Conservation (phyloP, 2,888 invertebrate genomes). For the Pseudococcus longispinus region DNA sequence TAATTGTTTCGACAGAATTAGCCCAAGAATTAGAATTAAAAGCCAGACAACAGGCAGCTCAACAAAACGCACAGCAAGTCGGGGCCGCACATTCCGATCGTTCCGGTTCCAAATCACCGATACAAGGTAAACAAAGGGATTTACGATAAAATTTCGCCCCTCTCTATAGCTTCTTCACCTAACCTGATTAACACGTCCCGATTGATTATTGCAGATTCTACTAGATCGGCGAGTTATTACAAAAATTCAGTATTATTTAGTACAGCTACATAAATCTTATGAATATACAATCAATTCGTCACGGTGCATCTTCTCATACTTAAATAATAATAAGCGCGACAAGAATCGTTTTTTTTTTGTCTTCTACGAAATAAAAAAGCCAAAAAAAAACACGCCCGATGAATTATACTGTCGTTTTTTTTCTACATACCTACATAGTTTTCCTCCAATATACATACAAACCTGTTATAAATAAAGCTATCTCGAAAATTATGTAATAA, state of each 20-base stretch:
- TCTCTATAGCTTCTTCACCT: not conserved
- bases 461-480: conserved; percentile 22
- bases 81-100: conserved; percentile 59
- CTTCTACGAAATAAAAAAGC: conserved; percentile 13
- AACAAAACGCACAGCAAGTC: conserved; percentile 58
- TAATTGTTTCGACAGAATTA: conserved; percentile 70
- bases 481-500: conserved; percentile 35
- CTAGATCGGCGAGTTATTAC: conserved; percentile 77
- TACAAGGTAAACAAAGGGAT: conserved; percentile 53
- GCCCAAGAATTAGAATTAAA: conserved; percentile 89
- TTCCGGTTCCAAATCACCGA: conserved; percentile 54
- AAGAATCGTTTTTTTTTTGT: not conserved
- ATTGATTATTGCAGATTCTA: conserved; percentile 50
- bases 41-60: conserved; percentile 65
- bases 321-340: conserved; percentile 29
- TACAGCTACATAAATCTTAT: conserved; percentile 73
- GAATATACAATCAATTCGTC: conserved; percentile 45
- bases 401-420: conserved; percentile 9
- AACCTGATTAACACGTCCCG: conserved; percentile 3
- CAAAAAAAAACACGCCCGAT: not conserved
- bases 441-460: not conserved
- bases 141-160: conserved; percentile 28
- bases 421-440: not conserved
- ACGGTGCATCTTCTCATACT: conserved; percentile 11
- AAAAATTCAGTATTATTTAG: conserved; percentile 90